Conservation (phyloP, 2,888 invertebrate species). For the Dugesia japonica region DNA sequence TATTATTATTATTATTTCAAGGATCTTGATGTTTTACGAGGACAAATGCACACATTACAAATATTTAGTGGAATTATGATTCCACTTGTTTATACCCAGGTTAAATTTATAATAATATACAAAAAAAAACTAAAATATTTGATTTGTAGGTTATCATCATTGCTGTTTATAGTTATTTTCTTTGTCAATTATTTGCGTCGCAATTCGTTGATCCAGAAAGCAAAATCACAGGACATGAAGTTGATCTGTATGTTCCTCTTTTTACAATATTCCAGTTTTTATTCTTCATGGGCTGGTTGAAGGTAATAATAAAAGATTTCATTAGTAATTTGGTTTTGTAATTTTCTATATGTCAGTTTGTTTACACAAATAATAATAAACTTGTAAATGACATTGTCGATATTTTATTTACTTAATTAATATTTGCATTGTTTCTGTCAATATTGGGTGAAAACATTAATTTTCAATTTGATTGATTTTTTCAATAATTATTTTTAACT, state of each 20-base stretch:
- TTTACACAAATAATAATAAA: too few relatives aligned
- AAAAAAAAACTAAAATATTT: background rate
- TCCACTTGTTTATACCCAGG: conserved; percentile 30
- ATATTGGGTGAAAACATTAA: too few relatives aligned
- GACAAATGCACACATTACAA: conserved; percentile 23
- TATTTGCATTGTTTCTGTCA: too few relatives aligned
- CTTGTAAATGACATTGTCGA: too few relatives aligned
- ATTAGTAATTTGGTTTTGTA: too few relatives aligned
- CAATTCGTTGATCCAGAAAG: conserved; percentile 29
- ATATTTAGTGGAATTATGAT: conserved; percentile 30
- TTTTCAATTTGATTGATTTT: too few relatives aligned
- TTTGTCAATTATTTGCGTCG: conserved; percentile 26
- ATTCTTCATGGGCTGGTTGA: conserved; percentile 58
- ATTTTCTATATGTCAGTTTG: too few relatives aligned
- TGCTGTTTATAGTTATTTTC: conserved; percentile 30
- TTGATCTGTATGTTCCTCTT: conserved; percentile 74
- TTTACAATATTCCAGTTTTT: conserved; percentile 65
- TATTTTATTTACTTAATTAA: background rate
- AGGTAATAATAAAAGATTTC: conserved; percentile 46
- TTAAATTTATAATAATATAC: background rate
- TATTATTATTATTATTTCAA: background rate
- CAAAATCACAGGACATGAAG: conserved; percentile 40
- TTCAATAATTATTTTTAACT: too few relatives aligned
- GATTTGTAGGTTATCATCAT: conserved; percentile 28
- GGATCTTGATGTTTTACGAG: conserved; percentile 27